Conservation (phyloP, 2,888 invertebrate genomes). For the Pterostichus madidus region DNA sequence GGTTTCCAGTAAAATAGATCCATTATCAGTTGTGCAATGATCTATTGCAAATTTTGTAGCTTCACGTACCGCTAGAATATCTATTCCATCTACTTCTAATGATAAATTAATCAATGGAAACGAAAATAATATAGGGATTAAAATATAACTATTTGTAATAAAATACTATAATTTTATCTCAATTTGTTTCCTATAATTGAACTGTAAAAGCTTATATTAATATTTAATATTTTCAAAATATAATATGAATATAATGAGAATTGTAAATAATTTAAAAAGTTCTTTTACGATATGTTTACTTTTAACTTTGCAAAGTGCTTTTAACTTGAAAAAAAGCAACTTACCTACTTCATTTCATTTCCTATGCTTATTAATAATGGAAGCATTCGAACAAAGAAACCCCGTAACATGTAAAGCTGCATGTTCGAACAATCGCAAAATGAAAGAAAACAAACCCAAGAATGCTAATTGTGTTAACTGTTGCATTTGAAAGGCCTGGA, state of each 20-base stretch:
- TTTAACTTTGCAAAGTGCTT: not conserved
- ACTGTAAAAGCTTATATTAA: not conserved
- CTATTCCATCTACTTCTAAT: slow-evolving; percentile 86
- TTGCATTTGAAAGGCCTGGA: slow-evolving; percentile 27
- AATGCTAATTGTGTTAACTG: slow-evolving; percentile 47
- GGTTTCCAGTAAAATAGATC: slow-evolving; percentile 87
- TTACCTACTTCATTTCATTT: slow-evolving; percentile 4
- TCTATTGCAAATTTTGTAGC: slow-evolving; percentile 83
- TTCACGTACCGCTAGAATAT: slow-evolving; percentile 87
- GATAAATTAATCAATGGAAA: slow-evolving; percentile 6
- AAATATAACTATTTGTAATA: not conserved
- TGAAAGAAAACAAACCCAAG: slow-evolving; percentile 42
- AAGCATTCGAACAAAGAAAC: slow-evolving; percentile 1
- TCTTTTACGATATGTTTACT: not conserved
- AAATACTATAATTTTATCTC: not conserved
- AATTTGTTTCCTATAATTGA: not conserved
- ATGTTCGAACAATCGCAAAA: slow-evolving; percentile 30
- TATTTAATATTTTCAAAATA: not conserved
- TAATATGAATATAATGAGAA: not conserved
- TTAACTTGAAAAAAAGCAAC: not conserved
- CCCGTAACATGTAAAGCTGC: slow-evolving; percentile 20
- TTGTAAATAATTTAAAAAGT: slow-evolving; percentile 8
- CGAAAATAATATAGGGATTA: not conserved
- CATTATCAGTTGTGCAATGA: slow-evolving; percentile 83
- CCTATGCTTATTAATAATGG: slow-evolving; percentile 13